These are phyloP conservation scores for Pseudorectes ferrugineus DNA, from an alignment of 2,113 vertebrate species.

Conservation along the genomic window DNA sequence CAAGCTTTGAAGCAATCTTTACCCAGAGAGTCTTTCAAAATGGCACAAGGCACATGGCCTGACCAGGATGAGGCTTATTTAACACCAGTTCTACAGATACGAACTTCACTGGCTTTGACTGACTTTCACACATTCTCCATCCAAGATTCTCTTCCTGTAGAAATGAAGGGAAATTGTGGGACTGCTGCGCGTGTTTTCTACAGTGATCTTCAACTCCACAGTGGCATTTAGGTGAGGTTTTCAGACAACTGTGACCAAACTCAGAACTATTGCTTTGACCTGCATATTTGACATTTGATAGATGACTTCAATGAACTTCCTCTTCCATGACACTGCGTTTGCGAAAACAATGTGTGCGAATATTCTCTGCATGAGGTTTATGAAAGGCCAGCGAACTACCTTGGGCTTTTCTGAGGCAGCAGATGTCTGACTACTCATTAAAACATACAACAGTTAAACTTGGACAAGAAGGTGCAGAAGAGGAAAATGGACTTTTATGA, in stretches of 20 bases:
- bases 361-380: neutral
- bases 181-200: rapidly evolving
- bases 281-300: neutral
- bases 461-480: neutral
- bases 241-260: neutral
- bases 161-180: neutral
- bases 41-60: neutral
- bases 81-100: neutral
- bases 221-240: neutral
- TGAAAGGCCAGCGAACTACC: neutral
- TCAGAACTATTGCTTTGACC: neutral
- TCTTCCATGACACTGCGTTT: neutral
- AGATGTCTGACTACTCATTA: neutral
- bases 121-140: neutral
- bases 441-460: neutral
- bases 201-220: neutral
- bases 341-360: neutral
- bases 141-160: neutral
- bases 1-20: neutral
- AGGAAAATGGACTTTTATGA: neutral
- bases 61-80: neutral
- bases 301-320: neutral
- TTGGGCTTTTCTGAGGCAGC: neutral
- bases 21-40: neutral
- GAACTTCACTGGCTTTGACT: neutral